phyloP scores from a whole-genome alignment of 1,140 invertebrate genomes.

The Lasioglossum baleicum region DNA sequence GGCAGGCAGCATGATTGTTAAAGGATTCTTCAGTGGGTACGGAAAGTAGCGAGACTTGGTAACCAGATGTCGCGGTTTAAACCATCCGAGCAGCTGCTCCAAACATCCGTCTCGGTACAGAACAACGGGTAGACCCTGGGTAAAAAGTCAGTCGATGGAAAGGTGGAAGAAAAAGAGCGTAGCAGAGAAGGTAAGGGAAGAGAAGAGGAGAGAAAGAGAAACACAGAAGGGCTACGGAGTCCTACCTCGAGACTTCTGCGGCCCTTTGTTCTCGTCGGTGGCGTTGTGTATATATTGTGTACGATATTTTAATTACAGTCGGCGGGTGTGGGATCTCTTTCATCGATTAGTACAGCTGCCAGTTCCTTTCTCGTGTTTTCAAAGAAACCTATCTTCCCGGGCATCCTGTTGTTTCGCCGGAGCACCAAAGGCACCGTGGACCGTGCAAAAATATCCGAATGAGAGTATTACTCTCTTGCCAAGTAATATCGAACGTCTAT shows the following conservation, averaged over 20 bases:
- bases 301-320: conserved; percentile 49
- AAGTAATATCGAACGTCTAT: conserved; percentile 11
- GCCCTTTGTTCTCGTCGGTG: conserved; percentile 20
- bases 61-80: too few species aligned
- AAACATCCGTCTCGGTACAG: neutral
- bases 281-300: conserved; percentile 26
- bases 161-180: conserved; percentile 25
- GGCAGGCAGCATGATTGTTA: too few species aligned
- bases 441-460: neutral
- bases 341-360: conserved; percentile 39
- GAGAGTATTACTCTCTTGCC: neutral
- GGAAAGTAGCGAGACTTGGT: too few species aligned
- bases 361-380: conserved; percentile 21
- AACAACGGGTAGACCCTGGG: neutral
- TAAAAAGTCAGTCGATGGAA: conserved; percentile 48
- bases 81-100: too few species aligned
- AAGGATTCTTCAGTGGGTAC: too few species aligned
- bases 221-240: conserved; percentile 26
- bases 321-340: conserved; percentile 14
- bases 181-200: too few species aligned
- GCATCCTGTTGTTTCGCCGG: neutral
- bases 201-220: too few species aligned
- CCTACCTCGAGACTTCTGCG: conserved; percentile 25
- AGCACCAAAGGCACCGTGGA: conserved; percentile 1
- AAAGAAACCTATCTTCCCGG: conserved; percentile 7